Conservation (phyloP, 2,113 vertebrate genomes). For the Tychaedon coryphoeus region DNA sequence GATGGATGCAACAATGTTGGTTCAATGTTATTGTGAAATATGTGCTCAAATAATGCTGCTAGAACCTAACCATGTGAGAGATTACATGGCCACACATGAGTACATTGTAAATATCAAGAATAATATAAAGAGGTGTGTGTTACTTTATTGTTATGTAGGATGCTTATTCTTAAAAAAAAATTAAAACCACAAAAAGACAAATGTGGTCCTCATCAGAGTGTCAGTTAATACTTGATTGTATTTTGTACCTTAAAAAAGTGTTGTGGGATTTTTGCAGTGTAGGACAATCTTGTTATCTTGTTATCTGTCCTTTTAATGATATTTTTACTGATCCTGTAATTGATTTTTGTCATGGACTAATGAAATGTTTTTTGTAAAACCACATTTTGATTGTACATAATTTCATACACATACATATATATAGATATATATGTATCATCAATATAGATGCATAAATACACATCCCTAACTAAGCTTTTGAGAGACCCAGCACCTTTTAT, state of each 20-base stretch:
- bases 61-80: not conserved
- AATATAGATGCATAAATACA: not conserved
- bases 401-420: not conserved
- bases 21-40: slow-evolving; percentile 54
- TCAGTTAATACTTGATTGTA: not conserved
- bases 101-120: slow-evolving; percentile 67
- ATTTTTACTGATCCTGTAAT: not conserved
- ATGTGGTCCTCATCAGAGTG: not conserved
- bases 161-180: slow-evolving; percentile 11
- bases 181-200: not conserved
- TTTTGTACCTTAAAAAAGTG: not conserved
- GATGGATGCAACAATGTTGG: slow-evolving; percentile 12
- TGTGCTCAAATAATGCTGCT: slow-evolving; percentile 43
- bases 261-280: not conserved
- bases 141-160: slow-evolving; percentile 10
- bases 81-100: slow-evolving; percentile 3
- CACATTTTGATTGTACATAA: not conserved
- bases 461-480: not conserved
- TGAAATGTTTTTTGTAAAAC: not conserved
- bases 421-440: not conserved
- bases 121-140: not conserved
- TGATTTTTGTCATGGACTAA: not conserved
- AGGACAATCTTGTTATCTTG: not conserved
- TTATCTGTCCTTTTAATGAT: not conserved
- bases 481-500: not conserved